Evolutionary conservation across 2,888 invertebrate genomes (phyloP), one percentile per base, ranked within the genome.

Genomic region (Xestia rhomboidea): DNA sequence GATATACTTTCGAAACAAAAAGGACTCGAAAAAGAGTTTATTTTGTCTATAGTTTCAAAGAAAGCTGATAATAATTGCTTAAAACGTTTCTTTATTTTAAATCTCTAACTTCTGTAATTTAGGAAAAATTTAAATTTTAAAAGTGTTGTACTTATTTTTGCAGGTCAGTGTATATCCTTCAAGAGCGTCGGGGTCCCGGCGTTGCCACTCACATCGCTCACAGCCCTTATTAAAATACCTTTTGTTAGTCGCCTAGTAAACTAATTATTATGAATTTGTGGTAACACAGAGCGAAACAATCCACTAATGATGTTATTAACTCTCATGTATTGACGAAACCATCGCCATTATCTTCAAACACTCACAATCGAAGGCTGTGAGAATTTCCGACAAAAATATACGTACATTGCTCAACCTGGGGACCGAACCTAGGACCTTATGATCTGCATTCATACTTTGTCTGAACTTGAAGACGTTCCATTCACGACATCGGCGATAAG

Each of bases 361-460:
- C 51, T 68, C 24, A 57, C 49, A 68, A 67, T 76, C 77, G 82
- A 80, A 80, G 82, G 81, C 67, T 77, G 70, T 81, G 81, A 51
- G 77, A 82, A 77, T 62, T 76, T 24, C 11, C 18, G 15, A 51
- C 38, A 62, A 81, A 79, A 73, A 81, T 41, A 21, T 44, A 64
- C 21, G 57, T 57, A 6, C 15, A 24, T 82, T 68, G 21, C 68
- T 4, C 38, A 68, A 82, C 54, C 13, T 2, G 24, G 41, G 41
- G n/a, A 54, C 57, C 41, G 7, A 68, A 44, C 54, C 10, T 46
- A 72, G 79, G 71, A 70, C 69, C 82, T 81, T 71, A 63, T 63
- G 54, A 57, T 70, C 54, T 67, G 49, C 11, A 62, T 60, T 54
- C 21, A 69, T 57, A 30, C 21, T 68, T 46, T n/a, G 15, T 57